Evolutionary conservation across 2,797 vertebrate species (phyloP).

Genomic region (Rhodeus uyekii): DNA sequence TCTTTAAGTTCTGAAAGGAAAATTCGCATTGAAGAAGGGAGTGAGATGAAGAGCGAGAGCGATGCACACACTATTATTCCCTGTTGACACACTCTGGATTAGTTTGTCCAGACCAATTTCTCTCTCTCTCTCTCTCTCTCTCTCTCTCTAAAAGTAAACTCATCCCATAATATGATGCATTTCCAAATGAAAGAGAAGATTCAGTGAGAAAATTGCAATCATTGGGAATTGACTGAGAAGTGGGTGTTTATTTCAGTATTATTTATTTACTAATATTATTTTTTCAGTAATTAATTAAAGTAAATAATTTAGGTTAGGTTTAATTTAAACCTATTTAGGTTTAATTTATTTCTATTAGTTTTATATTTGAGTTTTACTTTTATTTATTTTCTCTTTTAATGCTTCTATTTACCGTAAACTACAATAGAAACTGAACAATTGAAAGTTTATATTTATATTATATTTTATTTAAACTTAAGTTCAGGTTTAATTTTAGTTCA

Average conservation of each 20-base stretch:
- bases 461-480: not conserved
- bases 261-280: not conserved
- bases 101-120: constrained; percentile 63
- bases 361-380: too few species aligned
- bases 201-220: not conserved
- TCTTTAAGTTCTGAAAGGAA: constrained; percentile 77
- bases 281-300: not conserved
- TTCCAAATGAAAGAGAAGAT: not conserved
- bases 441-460: not conserved
- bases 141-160: constrained; percentile 13
- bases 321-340: too few species aligned
- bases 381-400: not conserved
- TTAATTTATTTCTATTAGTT: too few species aligned
- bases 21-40: constrained; percentile 63
- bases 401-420: not conserved
- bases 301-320: too few species aligned
- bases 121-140: constrained; percentile 26
- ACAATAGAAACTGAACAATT: too few species aligned
- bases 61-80: constrained; percentile 74
- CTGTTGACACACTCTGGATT: constrained; percentile 75
- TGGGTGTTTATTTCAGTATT: not conserved
- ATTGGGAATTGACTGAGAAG: not conserved
- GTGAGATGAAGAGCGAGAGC: constrained; percentile 43
- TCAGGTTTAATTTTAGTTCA: not conserved
- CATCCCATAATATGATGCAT: not conserved